Conservation (phyloP, 2,888 invertebrate species). For the Andrena dorsata region DNA sequence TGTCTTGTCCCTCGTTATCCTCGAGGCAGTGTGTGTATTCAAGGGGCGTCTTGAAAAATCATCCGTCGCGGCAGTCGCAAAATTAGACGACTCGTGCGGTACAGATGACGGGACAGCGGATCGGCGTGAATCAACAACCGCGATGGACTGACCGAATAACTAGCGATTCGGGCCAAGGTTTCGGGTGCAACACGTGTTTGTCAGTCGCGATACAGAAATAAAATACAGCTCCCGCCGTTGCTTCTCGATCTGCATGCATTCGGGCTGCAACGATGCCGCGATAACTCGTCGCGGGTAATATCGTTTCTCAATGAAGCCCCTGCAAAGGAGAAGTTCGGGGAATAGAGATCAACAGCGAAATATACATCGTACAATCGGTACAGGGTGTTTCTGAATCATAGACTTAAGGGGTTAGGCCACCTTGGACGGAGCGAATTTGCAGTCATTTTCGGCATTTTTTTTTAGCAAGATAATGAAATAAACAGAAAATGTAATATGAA, state of each 20-base stretch:
- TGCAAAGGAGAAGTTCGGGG: slow-evolving; percentile 2
- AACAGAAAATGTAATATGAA: too few relatives aligned
- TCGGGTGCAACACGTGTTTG: slow-evolving; percentile 72
- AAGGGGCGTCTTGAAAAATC: slow-evolving; percentile 20
- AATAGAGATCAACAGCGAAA: background rate
- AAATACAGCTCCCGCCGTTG: slow-evolving; percentile 55
- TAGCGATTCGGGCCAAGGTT: slow-evolving; percentile 79
- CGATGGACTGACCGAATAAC: slow-evolving; percentile 68
- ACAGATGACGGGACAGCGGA: slow-evolving; percentile 18
- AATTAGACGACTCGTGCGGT: slow-evolving; percentile 54
- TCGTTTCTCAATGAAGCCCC: slow-evolving; percentile 47
- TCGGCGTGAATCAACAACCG: slow-evolving; percentile 22
- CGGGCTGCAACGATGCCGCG: slow-evolving; percentile 50
- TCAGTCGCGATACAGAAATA: slow-evolving; percentile 72
- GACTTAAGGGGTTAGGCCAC: too few relatives aligned
- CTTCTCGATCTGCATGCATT: slow-evolving; percentile 42
- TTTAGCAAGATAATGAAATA: too few relatives aligned
- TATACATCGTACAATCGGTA: background rate
- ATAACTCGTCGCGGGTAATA: slow-evolving; percentile 46
- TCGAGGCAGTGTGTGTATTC: background rate
- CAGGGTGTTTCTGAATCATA: background rate
- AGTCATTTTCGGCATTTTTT: too few relatives aligned
- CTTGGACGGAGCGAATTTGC: too few relatives aligned
- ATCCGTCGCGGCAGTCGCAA: slow-evolving; percentile 17
- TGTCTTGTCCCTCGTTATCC: background rate